Evolutionary conservation across 1,140 invertebrate species (phyloP).

Genomic region (Penaeus indicus): DNA sequence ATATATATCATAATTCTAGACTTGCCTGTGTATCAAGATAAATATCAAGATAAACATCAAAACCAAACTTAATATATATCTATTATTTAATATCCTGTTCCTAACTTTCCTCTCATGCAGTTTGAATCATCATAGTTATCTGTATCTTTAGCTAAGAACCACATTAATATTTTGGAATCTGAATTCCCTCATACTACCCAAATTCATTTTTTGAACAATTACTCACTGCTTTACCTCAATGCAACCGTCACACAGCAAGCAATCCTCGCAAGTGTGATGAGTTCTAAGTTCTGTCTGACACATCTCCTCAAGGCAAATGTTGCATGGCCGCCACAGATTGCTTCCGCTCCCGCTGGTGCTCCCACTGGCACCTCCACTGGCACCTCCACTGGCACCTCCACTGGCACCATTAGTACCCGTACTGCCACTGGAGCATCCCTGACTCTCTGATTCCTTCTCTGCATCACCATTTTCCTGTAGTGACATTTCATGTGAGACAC

Average conservation of each 20-base stretch:
- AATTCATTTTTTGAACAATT: neutral
- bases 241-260: slow-evolving; percentile 65
- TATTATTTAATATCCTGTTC: too few relatives aligned
- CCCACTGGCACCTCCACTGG: slow-evolving; percentile 21
- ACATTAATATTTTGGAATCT: too few relatives aligned
- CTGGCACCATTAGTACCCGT: slow-evolving; percentile 15
- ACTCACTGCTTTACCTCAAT: slow-evolving; percentile 53
- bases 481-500: neutral
- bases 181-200: too few relatives aligned
- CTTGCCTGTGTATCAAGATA: too few relatives aligned
- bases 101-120: too few relatives aligned
- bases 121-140: too few relatives aligned
- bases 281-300: slow-evolving; percentile 65
- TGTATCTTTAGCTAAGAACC: too few relatives aligned
- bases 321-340: slow-evolving; percentile 62
- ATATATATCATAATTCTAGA: neutral
- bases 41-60: too few relatives aligned
- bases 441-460: neutral
- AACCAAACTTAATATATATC: too few relatives aligned
- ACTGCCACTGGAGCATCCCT: neutral
- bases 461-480: neutral
- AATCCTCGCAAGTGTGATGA: slow-evolving; percentile 65
- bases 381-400: slow-evolving; percentile 34
- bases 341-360: slow-evolving; percentile 11
- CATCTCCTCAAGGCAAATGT: slow-evolving; percentile 66